Base-by-base conservation (phyloP, 2,888 invertebrate genomes). In the Harpalus rufipes region DNA sequence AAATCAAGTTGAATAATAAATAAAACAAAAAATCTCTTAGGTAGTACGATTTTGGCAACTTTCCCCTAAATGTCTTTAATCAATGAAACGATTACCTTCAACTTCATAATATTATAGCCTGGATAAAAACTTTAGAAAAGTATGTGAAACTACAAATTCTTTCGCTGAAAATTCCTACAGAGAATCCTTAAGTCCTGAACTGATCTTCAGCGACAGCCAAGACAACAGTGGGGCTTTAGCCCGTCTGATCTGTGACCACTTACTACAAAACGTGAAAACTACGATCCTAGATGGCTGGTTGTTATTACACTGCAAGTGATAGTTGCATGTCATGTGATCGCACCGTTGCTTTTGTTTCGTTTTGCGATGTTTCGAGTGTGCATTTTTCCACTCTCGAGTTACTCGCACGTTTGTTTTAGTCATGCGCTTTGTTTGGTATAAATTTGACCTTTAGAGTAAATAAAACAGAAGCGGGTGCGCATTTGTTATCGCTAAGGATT, bases 251-350 rank as follows among this genome's bases (percentile, higher is more conserved):
- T 5, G 8, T 14, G 39, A n/a, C 32, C n/a, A 68, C 32, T 68
- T 8, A 32, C 32, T 14, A 39, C 39, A 68, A 25, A 68, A 68
- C 39, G 14, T 10, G 39, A 39, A 68, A 68, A 68, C 32, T 68
- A 68, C 6, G 68, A 68, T n/a, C 21, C n/a, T 25, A 39, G 39
- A 32, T 63, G 63, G 63, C 21, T 63, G 63, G 18, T 10, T 63
- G 63, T 18, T 21, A 63, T 63, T 61, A 25, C 68, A 7, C 44
- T 74, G 72, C 72, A 74, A 74, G 41, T 74, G 72, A 74, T 74
- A 44, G 72, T 74, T 44, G 51, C 72, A 74, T 74, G 72, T 74
- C 72, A 74, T 25, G 21, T 74, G 72, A 74, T 74, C 72, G 16
- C 44, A 6, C 4, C 14, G 16, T 32, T 32, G 6, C 39, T 41